These are phyloP conservation scores for Plagodis pulveraria DNA, from an alignment of 2,888 invertebrate species.

Conservation along the genomic window DNA sequence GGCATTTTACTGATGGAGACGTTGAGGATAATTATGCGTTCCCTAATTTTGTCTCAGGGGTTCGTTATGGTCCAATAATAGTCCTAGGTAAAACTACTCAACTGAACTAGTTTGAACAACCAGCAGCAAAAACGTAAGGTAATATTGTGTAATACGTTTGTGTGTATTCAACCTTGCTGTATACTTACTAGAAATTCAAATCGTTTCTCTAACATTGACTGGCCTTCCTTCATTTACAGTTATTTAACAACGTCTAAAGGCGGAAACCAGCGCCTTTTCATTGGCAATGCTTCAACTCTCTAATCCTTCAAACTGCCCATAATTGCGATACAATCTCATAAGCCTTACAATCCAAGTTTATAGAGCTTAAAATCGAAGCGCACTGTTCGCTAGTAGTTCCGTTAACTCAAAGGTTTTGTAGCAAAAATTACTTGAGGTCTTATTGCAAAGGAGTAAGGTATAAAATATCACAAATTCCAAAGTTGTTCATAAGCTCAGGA, in stretches of 20 bases:
- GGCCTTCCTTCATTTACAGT: slow-evolving; percentile 1
- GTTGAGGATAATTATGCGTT: too few species aligned
- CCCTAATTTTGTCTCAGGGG: too few species aligned
- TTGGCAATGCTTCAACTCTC: slow-evolving; percentile 29
- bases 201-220: background rate
- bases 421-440: background rate
- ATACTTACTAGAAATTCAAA: background rate
- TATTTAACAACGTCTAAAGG: slow-evolving; percentile 14
- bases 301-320: slow-evolving; percentile 14
- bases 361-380: slow-evolving; percentile 7
- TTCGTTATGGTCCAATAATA: too few species aligned
- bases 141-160: too few species aligned
- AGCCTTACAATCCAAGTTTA: background rate
- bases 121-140: too few species aligned
- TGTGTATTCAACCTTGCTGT: too few species aligned
- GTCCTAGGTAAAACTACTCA: too few species aligned
- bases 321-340: background rate
- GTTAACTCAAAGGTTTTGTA: slow-evolving; percentile 8
- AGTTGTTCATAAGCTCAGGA: slow-evolving; percentile 5
- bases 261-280: slow-evolving; percentile 20
- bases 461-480: background rate
- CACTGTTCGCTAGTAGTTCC: slow-evolving; percentile 3
- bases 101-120: too few species aligned
- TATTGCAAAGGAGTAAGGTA: slow-evolving; percentile 4
- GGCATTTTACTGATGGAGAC: too few species aligned